Evolutionary conservation across 2,113 vertebrate species (phyloP).

Genomic region (Monopterus albus): DNA sequence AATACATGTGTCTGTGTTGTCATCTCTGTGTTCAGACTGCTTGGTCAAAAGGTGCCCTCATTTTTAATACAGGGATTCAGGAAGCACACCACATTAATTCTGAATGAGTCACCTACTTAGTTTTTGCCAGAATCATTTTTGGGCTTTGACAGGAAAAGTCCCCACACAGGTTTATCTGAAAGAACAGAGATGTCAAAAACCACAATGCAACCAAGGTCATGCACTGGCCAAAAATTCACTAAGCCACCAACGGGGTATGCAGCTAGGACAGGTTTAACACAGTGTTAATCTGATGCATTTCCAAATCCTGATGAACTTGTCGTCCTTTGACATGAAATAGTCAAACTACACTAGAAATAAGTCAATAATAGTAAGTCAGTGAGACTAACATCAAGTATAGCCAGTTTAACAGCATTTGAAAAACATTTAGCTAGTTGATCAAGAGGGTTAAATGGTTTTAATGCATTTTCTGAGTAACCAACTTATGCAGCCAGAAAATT

Average conservation of each 20-base stretch:
- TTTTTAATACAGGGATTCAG: slow-evolving; percentile 43
- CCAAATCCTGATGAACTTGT: neutral
- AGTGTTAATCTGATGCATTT: neutral
- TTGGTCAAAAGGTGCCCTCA: slow-evolving; percentile 16
- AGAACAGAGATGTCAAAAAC: slow-evolving; percentile 7
- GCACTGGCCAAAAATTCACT: slow-evolving; percentile 1
- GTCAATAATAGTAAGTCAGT: too few relatives aligned
- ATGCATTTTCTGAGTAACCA: neutral
- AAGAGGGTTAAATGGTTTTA: too few relatives aligned
- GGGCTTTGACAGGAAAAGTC: neutral
- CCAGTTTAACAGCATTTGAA: neutral
- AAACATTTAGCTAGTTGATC: neutral
- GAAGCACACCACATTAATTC: slow-evolving; percentile 46
- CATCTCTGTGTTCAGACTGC: slow-evolving; percentile 7
- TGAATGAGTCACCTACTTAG: slow-evolving; percentile 49
- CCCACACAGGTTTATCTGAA: slow-evolving; percentile 34
- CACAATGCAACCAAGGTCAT: neutral
- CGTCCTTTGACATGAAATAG: neutral
- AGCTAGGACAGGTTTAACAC: neutral
- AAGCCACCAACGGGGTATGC: neutral
- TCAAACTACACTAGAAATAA: neutral
- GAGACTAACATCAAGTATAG: neutral
- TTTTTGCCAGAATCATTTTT: slow-evolving; percentile 36
- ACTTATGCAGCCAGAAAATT: neutral
- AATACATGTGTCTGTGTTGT: neutral